These are phyloP conservation scores for Sinocyclocheilus grahami DNA, from an alignment of 2,113 vertebrate genomes.

Conservation along the genomic window DNA sequence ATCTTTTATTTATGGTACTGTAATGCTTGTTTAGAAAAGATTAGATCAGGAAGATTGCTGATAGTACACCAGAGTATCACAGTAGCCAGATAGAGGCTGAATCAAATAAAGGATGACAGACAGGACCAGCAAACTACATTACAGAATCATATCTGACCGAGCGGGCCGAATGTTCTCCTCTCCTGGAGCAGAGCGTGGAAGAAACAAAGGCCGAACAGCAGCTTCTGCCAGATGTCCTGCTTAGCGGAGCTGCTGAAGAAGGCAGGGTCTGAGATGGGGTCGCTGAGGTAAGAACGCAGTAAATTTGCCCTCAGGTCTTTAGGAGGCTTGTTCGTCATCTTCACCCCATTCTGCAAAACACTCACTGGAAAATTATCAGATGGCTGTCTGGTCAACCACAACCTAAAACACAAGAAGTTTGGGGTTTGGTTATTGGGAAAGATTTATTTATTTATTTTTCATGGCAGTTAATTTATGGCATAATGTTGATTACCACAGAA, in stretches of 20 bases:
- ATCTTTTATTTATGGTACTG: too few species aligned
- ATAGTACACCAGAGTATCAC: background rate
- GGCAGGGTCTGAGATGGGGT: constrained; percentile 82
- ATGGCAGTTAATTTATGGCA: background rate
- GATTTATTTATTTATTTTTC: background rate
- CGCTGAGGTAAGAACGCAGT: constrained; percentile 85
- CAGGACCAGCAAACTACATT: too few species aligned
- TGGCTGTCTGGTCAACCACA: constrained; percentile 94
- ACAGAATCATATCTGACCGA: constrained; percentile 82
- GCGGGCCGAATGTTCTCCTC: constrained; percentile 86
- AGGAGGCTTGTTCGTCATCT: constrained; percentile 95
- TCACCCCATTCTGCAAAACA: constrained; percentile 92
- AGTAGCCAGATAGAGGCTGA: background rate
- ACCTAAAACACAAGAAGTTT: constrained; percentile 67
- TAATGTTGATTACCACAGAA: too few species aligned
- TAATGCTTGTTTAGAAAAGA: background rate
- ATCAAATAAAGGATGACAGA: background rate
- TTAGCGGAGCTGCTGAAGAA: constrained; percentile 87
- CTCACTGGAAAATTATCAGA: constrained; percentile 92
- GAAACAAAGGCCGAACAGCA: constrained; percentile 90
- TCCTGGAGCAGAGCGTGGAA: constrained; percentile 94
- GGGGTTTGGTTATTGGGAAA: background rate
- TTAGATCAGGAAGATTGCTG: background rate
- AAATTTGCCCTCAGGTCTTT: constrained; percentile 90
- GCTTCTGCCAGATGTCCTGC: constrained; percentile 84